A percentile compares a stretch with the other conserved stretches of the same genome.
Evolutionary conservation across 2,888 invertebrate species (phyloP).

Genomic region (Epirrhoe tristata): DNA sequence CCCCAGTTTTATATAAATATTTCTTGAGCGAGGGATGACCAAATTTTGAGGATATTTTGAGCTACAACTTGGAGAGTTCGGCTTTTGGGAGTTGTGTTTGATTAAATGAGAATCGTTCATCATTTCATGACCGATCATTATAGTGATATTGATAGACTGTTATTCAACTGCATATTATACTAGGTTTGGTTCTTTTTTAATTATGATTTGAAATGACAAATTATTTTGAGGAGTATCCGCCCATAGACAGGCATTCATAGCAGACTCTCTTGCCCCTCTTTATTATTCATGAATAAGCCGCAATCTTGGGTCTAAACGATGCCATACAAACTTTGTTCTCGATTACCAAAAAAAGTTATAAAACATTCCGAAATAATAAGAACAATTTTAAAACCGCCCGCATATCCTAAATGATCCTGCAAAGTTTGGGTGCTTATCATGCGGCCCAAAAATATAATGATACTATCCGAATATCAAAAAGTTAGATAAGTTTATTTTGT

Average conservation of each 20-base stretch:
- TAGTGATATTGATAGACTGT: no score
- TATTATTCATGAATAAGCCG: constrained; percentile 61
- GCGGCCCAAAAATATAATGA: constrained; percentile 25
- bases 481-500: constrained; percentile 19
- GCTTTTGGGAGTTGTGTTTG: background rate
- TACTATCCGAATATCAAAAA: constrained; percentile 25
- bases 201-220: background rate
- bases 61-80: no score
- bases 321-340: constrained; percentile 51
- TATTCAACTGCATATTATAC: no score
- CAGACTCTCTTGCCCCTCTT: constrained; percentile 49
- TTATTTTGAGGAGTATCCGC: background rate
- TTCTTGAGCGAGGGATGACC: background rate
- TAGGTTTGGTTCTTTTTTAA: no score
- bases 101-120: no score
- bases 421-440: constrained; percentile 33
- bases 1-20: constrained; percentile 2
- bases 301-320: constrained; percentile 48
- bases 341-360: constrained; percentile 50
- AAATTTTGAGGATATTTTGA: no score
- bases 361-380: constrained; percentile 48
- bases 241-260: constrained; percentile 41
- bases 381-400: constrained; percentile 40
- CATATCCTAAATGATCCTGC: constrained; percentile 31
- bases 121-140: no score